Evolutionary conservation across 2,888 invertebrate species (phyloP), one percentile per base, ranked within the genome.

Genomic region (Temnothorax ravouxi): DNA sequence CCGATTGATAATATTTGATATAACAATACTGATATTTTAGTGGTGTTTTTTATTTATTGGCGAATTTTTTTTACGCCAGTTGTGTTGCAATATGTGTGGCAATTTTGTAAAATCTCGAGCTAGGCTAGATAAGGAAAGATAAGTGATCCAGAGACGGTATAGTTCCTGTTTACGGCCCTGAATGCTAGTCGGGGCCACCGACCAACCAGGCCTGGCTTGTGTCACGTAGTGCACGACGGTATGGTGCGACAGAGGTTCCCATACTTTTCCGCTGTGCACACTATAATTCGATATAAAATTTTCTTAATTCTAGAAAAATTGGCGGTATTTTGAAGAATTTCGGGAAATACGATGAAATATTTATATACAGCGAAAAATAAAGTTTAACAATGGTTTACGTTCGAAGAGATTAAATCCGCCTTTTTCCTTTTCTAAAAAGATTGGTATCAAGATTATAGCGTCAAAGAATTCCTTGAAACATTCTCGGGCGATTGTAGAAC

Each of bases 171-270:
- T 71, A 72, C 79, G 79, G 79, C 79, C 71, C 79, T 80, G 79
- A 21, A 47, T 34, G 56, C 34, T 72, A 72, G 79, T 71, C 72
- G 79, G 79, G 79, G 79, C 79, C 79, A 72, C 79, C 79, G 79
- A 80, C 79, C 79, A 80, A 71, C 72, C 72, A 71, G 59, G 47
- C 79, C 72, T 80, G 79, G 79, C 79, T 80, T 80, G 79, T 80
- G 79, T 80, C 79, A 80, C 59, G 79, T 80, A 72, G 79, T 80
- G 72, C 72, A 80, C 79, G 72, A 80, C 79, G 72, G 59, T 79
- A 79, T 79, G 79, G 79, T 71, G 71, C 72, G 56, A 6, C 15
- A 80, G 79, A 80, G 79, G 79, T 72, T 80, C 50, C 72, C 79
- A 80, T 72, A 72, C 34, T 72, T 71, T 72, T 38, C 38, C 47